phyloP scores from a whole-genome alignment of 37 sponge, comb jelly and placozoan genomes.

The Lycopodina hypogea region DNA sequence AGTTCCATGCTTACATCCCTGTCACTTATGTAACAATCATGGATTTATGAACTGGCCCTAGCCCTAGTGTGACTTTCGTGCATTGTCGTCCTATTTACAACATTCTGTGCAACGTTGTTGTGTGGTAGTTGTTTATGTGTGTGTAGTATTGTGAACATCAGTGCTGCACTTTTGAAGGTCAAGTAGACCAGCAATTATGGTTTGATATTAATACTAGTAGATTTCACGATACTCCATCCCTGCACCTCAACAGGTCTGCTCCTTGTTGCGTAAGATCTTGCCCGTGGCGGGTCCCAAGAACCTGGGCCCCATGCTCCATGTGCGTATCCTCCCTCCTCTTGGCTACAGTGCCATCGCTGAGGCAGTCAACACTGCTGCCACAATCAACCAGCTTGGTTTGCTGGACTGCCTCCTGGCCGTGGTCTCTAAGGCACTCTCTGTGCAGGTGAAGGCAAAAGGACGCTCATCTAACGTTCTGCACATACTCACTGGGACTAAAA shows the following conservation, averaged over 20 bases:
- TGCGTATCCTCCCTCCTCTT: conserved; percentile 71
- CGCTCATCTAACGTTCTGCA: conserved; percentile 60
- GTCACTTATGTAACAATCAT: no score
- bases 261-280: conserved; percentile 76
- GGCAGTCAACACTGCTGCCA: conserved; percentile 69
- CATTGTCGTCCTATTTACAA: no score
- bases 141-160: no score
- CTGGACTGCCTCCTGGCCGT: conserved; percentile 82
- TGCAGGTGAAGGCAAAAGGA: conserved; percentile 75
- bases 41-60: no score
- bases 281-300: conserved; percentile 80
- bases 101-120: no score
- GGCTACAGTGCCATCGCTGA: conserved; percentile 85
- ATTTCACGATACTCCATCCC: no score
- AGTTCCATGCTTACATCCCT: no score
- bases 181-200: no score
- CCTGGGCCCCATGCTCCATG: conserved; percentile 68
- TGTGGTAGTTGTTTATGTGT: no score
- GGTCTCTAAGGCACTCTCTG: conserved; percentile 78
- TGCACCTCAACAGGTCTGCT: conserved; percentile 39
- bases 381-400: conserved; percentile 68
- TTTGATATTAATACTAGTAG: no score
- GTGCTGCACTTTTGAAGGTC: no score
- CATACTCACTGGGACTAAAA: conserved; percentile 35
- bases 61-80: no score